phyloP scores from a whole-genome alignment of 35 echinoderm and acorn worm species.

The Ptychodera flava region DNA sequence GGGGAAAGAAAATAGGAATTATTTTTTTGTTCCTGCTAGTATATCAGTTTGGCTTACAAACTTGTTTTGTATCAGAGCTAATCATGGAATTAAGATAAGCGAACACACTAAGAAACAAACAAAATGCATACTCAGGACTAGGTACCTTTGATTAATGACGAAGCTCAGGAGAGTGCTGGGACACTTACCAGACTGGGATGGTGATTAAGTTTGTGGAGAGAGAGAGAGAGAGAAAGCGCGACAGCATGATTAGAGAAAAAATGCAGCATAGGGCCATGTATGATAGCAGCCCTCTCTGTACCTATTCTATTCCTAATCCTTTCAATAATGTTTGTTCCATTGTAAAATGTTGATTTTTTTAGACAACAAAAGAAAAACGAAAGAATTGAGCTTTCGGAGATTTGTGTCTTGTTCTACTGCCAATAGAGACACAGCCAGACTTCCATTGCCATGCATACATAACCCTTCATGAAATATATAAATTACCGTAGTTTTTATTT shows the following conservation, averaged over 20 bases:
- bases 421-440: neutral
- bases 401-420: neutral
- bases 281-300: neutral
- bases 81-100: neutral
- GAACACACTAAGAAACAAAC: no score
- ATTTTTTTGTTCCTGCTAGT: no score
- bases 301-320: no score
- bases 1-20: neutral
- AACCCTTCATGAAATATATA: no score
- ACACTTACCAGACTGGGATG: no score
- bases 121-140: no score
- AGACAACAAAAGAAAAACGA: neutral
- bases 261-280: neutral
- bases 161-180: neutral
- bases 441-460: neutral
- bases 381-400: neutral
- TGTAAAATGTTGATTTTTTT: no score
- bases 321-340: no score
- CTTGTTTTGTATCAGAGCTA: neutral
- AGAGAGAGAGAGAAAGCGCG: neutral
- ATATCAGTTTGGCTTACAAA: neutral
- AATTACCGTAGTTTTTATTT: no score
- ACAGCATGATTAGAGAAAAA: neutral
- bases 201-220: no score
- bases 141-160: no score